Conservation (phyloP, 2,113 vertebrate genomes). For the Rafetus swinhoei region DNA sequence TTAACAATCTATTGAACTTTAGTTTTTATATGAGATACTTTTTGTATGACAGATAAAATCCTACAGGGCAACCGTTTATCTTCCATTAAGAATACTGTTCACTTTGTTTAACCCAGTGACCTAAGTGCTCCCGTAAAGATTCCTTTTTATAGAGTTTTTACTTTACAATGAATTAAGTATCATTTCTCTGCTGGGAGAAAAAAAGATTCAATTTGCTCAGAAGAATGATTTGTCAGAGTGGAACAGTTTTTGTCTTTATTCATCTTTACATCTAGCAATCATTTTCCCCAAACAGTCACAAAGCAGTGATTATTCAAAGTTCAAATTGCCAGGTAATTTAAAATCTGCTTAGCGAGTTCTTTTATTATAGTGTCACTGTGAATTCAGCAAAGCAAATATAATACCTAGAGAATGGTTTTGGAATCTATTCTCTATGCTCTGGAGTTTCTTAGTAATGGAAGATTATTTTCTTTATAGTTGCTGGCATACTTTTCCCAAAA, state of each 20-base stretch:
- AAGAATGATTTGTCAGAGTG: constrained; percentile 69
- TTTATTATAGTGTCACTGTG: constrained; percentile 42
- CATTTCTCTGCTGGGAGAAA: constrained; percentile 60
- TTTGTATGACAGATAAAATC: constrained; percentile 76
- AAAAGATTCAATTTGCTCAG: constrained; percentile 74
- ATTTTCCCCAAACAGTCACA: constrained; percentile 63
- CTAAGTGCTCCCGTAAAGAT: constrained; percentile 59
- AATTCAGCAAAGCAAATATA: constrained; percentile 31
- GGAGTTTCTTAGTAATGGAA: background rate
- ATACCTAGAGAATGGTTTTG: background rate
- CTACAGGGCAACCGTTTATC: constrained; percentile 73
- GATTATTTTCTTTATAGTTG: background rate
- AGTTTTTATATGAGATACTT: constrained; percentile 68
- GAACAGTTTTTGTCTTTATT: constrained; percentile 67
- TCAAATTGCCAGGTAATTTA: constrained; percentile 72
- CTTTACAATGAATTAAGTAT: constrained; percentile 78
- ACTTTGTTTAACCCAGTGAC: constrained; percentile 76
- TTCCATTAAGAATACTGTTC: constrained; percentile 79
- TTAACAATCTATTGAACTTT: constrained; percentile 69
- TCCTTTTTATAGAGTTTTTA: constrained; percentile 79
- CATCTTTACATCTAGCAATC: constrained; percentile 70
- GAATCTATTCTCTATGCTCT: background rate
- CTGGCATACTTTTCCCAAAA: background rate
- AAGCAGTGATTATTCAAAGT: constrained; percentile 74
- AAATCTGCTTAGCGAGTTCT: constrained; percentile 37